phyloP scores from a whole-genome alignment of 2,113 vertebrate species.

The Phrynocephalus versicolor region DNA sequence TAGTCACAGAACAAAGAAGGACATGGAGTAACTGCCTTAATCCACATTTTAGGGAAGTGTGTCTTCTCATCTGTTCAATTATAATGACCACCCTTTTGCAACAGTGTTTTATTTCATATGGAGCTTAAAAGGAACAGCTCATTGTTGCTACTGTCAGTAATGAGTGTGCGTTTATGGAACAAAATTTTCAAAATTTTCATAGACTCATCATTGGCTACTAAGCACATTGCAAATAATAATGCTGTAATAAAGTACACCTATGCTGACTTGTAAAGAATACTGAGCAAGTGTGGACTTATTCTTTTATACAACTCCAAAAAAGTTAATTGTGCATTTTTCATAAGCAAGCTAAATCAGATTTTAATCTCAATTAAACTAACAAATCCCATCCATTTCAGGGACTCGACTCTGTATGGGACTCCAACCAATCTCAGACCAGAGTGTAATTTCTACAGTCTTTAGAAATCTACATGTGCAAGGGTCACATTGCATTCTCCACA shows the following conservation, averaged over 20 bases:
- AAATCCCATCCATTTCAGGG: no score
- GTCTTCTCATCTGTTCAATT: not conserved
- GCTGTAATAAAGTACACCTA: conserved; percentile 25
- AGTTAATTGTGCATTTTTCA: no score
- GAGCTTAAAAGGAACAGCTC: not conserved
- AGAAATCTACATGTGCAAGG: not conserved
- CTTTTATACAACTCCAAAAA: no score
- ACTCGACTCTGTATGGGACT: no score
- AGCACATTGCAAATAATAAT: accelerated
- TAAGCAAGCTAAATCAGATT: no score
- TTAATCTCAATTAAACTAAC: no score
- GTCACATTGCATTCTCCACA: no score
- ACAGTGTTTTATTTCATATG: accelerated
- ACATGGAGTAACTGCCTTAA: no score
- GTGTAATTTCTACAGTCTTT: not conserved
- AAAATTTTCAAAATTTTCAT: not conserved
- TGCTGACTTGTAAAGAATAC: conserved; percentile 2
- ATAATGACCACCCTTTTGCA: not conserved
- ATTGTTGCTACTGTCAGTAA: not conserved
- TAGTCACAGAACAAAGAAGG: no score
- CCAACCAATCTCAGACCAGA: no score
- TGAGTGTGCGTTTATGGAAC: not conserved
- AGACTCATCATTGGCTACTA: accelerated
- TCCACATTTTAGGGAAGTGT: accelerated
- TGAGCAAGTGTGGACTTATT: not conserved